Conservation (phyloP, 92 coral and sea anemone species). For the Micromussa lordhowensis region DNA sequence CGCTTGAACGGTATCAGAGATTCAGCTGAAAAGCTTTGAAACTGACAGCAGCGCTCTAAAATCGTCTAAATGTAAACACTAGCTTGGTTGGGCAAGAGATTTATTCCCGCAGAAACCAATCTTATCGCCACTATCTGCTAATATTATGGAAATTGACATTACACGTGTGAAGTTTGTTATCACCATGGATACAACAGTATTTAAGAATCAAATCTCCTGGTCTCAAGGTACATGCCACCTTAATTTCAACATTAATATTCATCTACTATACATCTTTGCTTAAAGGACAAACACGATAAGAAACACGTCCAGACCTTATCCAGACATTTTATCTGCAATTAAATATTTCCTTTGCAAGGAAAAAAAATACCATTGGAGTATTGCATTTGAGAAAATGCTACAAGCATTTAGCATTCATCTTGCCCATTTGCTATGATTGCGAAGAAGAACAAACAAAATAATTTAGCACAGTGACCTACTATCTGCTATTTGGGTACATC, state of each 20-base stretch:
- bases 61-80: background rate
- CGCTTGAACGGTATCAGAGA: background rate
- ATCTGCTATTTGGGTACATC: background rate
- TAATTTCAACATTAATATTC: background rate
- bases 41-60: background rate
- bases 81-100: background rate
- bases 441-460: background rate
- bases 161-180: background rate
- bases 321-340: background rate
- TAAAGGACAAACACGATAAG: background rate
- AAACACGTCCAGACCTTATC: background rate
- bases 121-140: background rate
- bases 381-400: no score
- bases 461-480: background rate
- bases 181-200: slow-evolving; percentile 1
- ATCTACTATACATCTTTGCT: background rate
- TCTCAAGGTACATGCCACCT: background rate
- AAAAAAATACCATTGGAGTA: background rate
- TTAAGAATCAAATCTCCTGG: background rate
- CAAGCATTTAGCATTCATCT: background rate
- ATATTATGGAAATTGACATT: background rate
- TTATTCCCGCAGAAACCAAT: slow-evolving; percentile 20
- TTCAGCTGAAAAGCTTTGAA: background rate
- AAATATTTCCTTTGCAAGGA: background rate
- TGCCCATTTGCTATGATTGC: background rate